phyloP scores from a whole-genome alignment of 30 jellyfish, hydroid and myxozoan genomes.

The Aurelia sp. region DNA sequence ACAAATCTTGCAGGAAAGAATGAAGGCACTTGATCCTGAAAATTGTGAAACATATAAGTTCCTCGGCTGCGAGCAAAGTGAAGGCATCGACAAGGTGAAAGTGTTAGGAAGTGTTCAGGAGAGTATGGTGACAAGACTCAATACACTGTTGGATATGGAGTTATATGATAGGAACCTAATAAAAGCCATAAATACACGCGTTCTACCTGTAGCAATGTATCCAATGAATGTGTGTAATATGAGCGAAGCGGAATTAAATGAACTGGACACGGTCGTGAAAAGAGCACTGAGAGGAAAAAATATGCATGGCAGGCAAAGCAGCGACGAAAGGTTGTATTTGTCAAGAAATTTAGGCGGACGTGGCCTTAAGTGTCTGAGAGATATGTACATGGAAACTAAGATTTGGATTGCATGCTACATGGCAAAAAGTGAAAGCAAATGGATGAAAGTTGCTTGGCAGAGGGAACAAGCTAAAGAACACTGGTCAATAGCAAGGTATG shows the following conservation, averaged over 20 bases:
- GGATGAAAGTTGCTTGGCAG: too few species aligned
- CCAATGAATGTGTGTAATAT: neutral
- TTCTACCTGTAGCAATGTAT: neutral
- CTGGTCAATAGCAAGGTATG: too few species aligned
- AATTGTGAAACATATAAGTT: neutral
- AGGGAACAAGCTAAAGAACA: too few species aligned
- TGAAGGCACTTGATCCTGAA: neutral
- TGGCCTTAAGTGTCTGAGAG: conserved; percentile 7
- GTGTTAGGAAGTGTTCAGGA: neutral
- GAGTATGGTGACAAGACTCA: neutral
- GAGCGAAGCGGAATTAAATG: neutral
- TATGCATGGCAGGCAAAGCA: conserved; percentile 18
- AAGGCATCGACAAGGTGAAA: too few species aligned
- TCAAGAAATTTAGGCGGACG: conserved; percentile 7
- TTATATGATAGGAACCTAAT: neutral
- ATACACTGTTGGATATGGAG: neutral
- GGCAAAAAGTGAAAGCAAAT: conserved; percentile 1
- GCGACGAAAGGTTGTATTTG: conserved; percentile 14
- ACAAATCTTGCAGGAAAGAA: neutral
- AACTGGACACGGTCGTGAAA: neutral
- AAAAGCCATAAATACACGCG: neutral
- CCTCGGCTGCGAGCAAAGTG: neutral
- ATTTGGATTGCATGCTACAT: conserved; percentile 4
- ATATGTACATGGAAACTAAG: conserved; percentile 1
- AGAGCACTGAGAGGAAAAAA: too few species aligned